Evolutionary conservation across 1,140 invertebrate species (phyloP), one percentile per base, ranked within the genome.

Genomic region (Glossosoma conforme): DNA sequence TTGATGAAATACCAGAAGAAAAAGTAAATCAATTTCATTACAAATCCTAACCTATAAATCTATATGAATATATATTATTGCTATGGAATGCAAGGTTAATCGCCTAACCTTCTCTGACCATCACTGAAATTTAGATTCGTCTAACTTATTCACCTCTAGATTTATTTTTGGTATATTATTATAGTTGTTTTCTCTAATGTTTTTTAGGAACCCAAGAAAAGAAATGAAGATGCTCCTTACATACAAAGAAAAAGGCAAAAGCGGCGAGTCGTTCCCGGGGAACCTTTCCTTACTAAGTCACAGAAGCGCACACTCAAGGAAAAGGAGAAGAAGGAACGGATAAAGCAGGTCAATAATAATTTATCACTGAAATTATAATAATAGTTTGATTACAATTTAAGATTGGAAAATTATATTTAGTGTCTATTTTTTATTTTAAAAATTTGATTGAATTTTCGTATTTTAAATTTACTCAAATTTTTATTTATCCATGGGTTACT

Each of bases 271-370:
- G 45, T 2, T 52, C 58, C 20, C 24, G 41, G 53, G 13, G 52
- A 62, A 37, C 43, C 52, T 28, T 68, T 63, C 47, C 57, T 75
- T 36, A 66, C 66, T 3, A 78, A 80, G 61, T 62, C 61, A 13
- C 71, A 77, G 48, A 78, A 77, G 48, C 63, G 58, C 32, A 67
- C 67, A 32, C 51, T 64, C 24, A 78, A 74, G 52, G 44, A 72
- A 14, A 57, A 65, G 22, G 19, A 64, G n/a, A 78, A 77, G 48
- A 75, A 75, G 52, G 56, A 71, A 35, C 67, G 70, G 36, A 64
- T 61, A 37, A 24, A 54, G 40, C 35, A 66, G 37, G 58, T 58
- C 32, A 19, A 9, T 36, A 36, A 36, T 6, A n/a, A 41, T 25
- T 28, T 49, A 49, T 40, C 17, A 17, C 17, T 28, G 11, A 30